These are phyloP conservation scores for Hesperia comma DNA, from an alignment of 2,888 invertebrate species.

Conservation along the genomic window DNA sequence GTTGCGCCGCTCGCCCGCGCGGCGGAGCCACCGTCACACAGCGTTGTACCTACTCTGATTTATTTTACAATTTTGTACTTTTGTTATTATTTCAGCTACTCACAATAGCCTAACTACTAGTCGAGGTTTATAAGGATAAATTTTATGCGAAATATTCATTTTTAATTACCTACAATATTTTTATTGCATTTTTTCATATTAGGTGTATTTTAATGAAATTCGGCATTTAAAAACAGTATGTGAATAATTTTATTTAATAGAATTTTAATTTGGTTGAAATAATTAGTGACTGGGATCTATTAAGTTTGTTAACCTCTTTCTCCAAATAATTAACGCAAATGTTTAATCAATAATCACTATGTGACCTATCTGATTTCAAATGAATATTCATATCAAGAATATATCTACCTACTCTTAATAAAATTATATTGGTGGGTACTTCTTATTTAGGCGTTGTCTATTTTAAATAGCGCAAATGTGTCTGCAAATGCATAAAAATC, in stretches of 20 bases:
- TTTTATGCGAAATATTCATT: too few relatives aligned
- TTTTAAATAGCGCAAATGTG: neutral
- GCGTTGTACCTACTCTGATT: neutral
- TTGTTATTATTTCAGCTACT: too few relatives aligned
- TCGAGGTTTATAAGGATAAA: too few relatives aligned
- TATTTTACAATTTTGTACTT: neutral
- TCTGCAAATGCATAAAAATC: neutral
- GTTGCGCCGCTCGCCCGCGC: slow-evolving; percentile 62
- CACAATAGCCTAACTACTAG: too few relatives aligned
- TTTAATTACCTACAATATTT: too few relatives aligned
- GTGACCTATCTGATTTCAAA: neutral
- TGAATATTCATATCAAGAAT: neutral
- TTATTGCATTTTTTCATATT: too few relatives aligned
- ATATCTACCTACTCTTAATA: too few relatives aligned
- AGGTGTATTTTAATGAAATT: too few relatives aligned
- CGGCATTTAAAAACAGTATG: too few relatives aligned
- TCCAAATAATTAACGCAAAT: neutral
- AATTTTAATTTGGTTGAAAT: neutral
- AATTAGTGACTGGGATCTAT: neutral
- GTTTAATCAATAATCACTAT: neutral
- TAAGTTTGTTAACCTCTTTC: neutral
- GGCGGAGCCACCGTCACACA: slow-evolving; percentile 60
- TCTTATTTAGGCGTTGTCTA: too few relatives aligned
- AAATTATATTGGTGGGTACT: too few relatives aligned
- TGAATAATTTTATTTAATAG: neutral